These are phyloP conservation scores for Lytechinus variegatus DNA, from an alignment of 35 echinoderm and acorn worm genomes.

Conservation along the genomic window DNA sequence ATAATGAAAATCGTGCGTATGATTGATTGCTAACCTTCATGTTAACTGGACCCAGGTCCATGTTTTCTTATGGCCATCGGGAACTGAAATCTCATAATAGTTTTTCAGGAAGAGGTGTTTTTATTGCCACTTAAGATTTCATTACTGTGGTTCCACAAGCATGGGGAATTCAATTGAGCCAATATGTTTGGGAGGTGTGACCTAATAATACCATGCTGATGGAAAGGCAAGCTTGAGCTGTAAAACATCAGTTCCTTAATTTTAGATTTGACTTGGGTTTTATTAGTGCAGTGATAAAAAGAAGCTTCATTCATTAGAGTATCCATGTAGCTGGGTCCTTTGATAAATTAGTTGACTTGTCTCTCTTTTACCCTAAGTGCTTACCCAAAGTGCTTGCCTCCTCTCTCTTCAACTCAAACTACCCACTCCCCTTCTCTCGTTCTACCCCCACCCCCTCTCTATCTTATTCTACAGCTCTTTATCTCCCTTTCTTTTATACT, in stretches of 20 bases:
- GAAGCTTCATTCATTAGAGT: not conserved
- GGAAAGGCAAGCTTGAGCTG: not conserved
- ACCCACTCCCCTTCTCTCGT: not conserved
- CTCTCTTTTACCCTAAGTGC: not conserved
- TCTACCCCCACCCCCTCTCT: not conserved
- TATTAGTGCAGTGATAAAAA: not conserved
- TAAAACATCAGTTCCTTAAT: not conserved
- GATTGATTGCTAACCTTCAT: too few relatives aligned
- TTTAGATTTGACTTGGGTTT: not conserved
- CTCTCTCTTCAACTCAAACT: not conserved
- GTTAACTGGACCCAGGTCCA: not conserved
- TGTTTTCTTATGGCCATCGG: not conserved
- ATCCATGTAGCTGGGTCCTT: not conserved
- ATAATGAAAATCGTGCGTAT: too few relatives aligned
- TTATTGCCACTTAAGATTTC: constrained; percentile 19
- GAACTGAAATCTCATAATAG: not conserved
- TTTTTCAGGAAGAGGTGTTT: not conserved
- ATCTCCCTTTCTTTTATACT: not conserved
- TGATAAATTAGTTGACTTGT: not conserved
- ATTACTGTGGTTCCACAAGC: not conserved
- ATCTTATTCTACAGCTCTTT: not conserved
- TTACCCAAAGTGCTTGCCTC: not conserved
- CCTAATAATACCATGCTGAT: constrained; percentile 13
- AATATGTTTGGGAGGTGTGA: not conserved
- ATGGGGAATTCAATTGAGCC: not conserved